Percentiles rank a stretch among this genome's conserved stretches.
Evolutionary conservation across 2,113 vertebrate species (phyloP).

Genomic region (Pycnonotus jocosus): DNA sequence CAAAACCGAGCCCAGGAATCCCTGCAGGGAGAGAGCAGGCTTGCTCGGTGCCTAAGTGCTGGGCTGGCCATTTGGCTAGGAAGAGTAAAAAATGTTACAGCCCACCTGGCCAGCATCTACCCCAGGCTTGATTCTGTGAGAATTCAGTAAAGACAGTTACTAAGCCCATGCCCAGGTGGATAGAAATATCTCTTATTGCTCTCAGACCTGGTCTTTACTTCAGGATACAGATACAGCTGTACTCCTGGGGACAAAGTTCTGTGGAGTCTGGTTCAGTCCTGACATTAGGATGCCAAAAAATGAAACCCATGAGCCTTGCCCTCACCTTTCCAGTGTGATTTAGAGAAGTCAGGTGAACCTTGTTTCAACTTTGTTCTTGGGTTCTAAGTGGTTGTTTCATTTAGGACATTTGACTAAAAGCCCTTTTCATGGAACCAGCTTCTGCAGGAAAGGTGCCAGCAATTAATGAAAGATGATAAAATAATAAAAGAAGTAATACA

Average conservation of each 20-base stretch:
- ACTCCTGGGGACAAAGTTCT: neutral
- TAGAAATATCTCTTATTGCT: neutral
- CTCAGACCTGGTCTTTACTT: neutral
- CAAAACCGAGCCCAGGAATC: neutral
- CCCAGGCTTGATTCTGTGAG: neutral
- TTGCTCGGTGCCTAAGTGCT: accelerated
- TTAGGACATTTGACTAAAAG: slow-evolving; percentile 77
- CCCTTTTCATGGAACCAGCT: slow-evolving; percentile 60
- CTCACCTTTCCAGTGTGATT: slow-evolving; percentile 18
- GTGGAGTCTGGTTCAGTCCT: neutral
- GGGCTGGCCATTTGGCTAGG: neutral
- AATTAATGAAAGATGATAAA: slow-evolving; percentile 80
- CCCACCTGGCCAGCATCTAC: neutral
- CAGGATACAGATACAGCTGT: neutral
- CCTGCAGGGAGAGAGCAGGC: neutral
- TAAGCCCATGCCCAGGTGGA: neutral
- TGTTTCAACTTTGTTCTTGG: slow-evolving; percentile 67
- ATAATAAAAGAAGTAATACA: slow-evolving; percentile 80
- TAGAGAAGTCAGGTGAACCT: slow-evolving; percentile 65
- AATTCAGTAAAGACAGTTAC: neutral
- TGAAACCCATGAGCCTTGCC: neutral
- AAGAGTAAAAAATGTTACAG: neutral
- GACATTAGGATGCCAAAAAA: neutral
- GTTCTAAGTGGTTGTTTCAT: slow-evolving; percentile 70
- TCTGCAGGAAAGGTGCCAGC: slow-evolving; percentile 70